Evolutionary conservation across 2,888 invertebrate species (phyloP).

Genomic region (Agrotis exclamationis): DNA sequence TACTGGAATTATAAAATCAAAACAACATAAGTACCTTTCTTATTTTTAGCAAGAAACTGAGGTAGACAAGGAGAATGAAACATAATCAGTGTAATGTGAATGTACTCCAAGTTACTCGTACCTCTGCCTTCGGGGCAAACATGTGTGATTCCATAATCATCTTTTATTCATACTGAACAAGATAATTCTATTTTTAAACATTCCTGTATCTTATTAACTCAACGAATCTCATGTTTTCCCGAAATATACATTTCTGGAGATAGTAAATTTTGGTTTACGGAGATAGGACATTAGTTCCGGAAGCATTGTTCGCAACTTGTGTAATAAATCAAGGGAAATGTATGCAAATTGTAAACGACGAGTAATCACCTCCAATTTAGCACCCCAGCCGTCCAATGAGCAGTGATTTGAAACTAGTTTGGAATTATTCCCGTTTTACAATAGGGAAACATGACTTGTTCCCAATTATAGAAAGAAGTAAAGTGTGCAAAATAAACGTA

Average conservation of each 20-base stretch:
- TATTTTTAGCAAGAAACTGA: background rate
- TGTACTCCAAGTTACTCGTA: no score
- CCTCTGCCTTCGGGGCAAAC: no score
- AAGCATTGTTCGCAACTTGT: slow-evolving; percentile 25
- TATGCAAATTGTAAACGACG: slow-evolving; percentile 54
- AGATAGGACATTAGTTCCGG: background rate
- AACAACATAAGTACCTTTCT: background rate
- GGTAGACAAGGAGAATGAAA: no score
- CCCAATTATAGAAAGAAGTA: no score
- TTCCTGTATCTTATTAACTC: no score
- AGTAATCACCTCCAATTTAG: slow-evolving; percentile 39
- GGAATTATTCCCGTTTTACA: background rate
- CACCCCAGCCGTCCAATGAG: background rate
- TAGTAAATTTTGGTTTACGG: background rate
- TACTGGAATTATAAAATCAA: background rate
- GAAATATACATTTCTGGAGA: background rate
- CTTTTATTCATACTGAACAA: background rate
- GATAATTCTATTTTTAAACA: background rate
- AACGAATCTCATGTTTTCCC: background rate
- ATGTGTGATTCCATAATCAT: no score
- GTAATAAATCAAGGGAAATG: slow-evolving; percentile 52
- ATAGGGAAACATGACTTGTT: background rate
- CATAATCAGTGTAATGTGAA: no score
- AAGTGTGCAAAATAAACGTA: no score
- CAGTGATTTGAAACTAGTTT: slow-evolving; percentile 28